These are phyloP conservation scores for Pterophyllum scalare DNA, from an alignment of 2,113 vertebrate species.

Conservation along the genomic window DNA sequence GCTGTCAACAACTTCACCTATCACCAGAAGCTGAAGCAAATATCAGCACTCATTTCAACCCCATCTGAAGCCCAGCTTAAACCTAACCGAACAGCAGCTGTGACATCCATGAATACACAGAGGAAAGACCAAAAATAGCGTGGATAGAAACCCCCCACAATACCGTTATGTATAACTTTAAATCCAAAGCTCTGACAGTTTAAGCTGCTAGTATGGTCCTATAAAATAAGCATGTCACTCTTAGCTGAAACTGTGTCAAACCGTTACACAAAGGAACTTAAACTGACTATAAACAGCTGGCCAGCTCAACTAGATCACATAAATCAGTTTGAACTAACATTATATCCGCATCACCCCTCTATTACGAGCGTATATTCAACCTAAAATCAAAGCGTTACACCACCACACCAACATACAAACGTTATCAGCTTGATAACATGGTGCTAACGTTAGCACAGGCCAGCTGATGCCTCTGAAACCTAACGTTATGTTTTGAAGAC, in stretches of 20 bases:
- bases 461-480: not conserved
- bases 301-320: not conserved
- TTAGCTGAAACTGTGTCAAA: not conserved
- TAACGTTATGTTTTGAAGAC: constrained; percentile 11
- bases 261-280: not conserved
- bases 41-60: not conserved
- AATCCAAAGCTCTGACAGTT: not conserved
- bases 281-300: not conserved
- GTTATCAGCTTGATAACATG: constrained; percentile 33
- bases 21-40: not conserved
- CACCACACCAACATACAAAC: constrained; percentile 5
- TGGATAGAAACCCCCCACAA: too few relatives aligned
- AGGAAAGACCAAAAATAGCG: too few relatives aligned
- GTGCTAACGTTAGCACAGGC: constrained; percentile 49
- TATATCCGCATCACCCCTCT: too few relatives aligned
- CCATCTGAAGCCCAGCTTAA: not conserved
- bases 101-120: not conserved
- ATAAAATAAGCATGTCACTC: not conserved
- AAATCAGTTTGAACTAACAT: not conserved
- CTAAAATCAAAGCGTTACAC: not conserved
- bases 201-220: not conserved
- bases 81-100: not conserved
- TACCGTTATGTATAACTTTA: not conserved
- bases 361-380: not conserved
- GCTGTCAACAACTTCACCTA: not conserved